Evolutionary conservation across 2,113 vertebrate genomes (phyloP).

Genomic region (Laticauda colubrina): DNA sequence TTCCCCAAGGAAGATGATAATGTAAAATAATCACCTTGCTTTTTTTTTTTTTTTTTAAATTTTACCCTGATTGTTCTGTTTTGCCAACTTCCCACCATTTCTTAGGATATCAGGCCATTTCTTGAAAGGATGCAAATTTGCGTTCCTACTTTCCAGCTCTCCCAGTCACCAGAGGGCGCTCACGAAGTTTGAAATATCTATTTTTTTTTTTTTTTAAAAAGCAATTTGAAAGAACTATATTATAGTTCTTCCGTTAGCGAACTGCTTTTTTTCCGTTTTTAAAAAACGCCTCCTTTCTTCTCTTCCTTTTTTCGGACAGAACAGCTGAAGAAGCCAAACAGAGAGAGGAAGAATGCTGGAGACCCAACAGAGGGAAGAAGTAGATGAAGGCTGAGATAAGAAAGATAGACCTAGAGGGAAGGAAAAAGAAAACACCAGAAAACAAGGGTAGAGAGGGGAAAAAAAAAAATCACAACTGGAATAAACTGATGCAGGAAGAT

Average conservation of each 20-base stretch:
- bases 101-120: background rate
- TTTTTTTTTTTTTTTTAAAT: background rate
- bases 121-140: background rate
- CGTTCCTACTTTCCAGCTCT: background rate
- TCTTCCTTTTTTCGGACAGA: background rate
- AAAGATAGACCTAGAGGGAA: too few relatives aligned
- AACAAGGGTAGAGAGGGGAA: background rate
- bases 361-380: background rate
- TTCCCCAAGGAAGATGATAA: background rate
- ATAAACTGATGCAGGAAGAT: background rate
- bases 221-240: conserved; percentile 16
- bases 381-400: background rate
- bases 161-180: conserved; percentile 27
- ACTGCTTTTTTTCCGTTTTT: conserved; percentile 13
- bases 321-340: conserved; percentile 6
- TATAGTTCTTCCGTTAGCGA: conserved; percentile 29
- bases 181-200: background rate
- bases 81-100: background rate
- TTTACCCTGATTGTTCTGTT: too few relatives aligned
- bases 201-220: background rate
- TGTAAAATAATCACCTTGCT: background rate
- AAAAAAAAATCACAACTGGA: background rate
- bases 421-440: background rate
- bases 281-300: background rate
- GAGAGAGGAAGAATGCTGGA: background rate